These are phyloP conservation scores for Chloebia gouldiae DNA, from an alignment of 2,113 vertebrate genomes.

Conservation along the genomic window DNA sequence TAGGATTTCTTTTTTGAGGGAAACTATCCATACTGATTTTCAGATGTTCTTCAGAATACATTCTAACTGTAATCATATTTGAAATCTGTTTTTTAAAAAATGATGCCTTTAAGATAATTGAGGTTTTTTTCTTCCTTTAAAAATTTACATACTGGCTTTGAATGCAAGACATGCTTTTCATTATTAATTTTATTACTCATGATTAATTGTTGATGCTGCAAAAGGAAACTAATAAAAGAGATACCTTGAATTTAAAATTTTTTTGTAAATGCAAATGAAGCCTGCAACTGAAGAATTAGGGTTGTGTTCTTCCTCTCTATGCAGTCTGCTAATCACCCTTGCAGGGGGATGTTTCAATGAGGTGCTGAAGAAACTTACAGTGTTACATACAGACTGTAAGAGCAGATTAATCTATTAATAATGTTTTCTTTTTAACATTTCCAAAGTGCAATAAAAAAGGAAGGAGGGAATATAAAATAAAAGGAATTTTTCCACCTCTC, in stretches of 20 bases:
- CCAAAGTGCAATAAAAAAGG: neutral
- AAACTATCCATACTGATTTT: neutral
- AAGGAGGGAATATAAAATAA: neutral
- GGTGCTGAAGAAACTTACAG: neutral
- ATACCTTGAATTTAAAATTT: neutral
- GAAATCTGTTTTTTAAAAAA: neutral
- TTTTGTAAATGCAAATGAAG: neutral
- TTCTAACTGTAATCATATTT: neutral
- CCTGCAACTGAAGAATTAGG: neutral
- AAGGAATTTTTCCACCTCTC: neutral
- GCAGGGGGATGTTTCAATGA: neutral
- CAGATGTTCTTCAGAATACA: neutral
- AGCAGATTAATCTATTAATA: constrained; percentile 5
- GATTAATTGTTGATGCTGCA: neutral
- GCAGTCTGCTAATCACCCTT: constrained; percentile 22
- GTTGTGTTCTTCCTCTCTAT: neutral
- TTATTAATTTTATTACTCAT: neutral
- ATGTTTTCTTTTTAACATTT: neutral
- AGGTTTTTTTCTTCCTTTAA: neutral
- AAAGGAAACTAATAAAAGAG: neutral
- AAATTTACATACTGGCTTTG: neutral
- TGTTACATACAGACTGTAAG: neutral
- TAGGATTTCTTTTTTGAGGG: neutral
- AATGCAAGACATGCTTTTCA: neutral
- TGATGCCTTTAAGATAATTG: neutral